phyloP scores from a whole-genome alignment of 2,888 invertebrate genomes.

The Pyrgus malvae region DNA sequence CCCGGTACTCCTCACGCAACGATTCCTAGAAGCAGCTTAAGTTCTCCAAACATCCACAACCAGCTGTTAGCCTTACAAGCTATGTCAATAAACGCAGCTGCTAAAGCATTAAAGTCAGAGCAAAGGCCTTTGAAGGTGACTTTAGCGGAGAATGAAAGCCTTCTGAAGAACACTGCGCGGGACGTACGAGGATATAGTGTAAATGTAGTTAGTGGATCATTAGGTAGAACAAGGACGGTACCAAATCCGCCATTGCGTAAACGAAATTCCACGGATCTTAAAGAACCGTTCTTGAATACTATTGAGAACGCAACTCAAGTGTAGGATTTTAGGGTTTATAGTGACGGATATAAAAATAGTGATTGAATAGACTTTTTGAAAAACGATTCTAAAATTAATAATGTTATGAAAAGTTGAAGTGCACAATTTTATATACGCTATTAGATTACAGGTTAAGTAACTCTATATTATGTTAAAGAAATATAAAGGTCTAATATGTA shows the following conservation, averaged over 20 bases:
- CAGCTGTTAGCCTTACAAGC: conserved; percentile 70
- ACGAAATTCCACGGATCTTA: conserved; percentile 82
- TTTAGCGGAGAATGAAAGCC: conserved; percentile 60
- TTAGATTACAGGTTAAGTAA: neutral
- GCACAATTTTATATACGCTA: conserved; percentile 6
- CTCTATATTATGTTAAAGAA: too few species aligned
- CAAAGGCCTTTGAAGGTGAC: conserved; percentile 62
- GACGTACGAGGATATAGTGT: conserved; percentile 63
- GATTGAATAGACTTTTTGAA: neutral
- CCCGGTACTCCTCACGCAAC: conserved; percentile 76
- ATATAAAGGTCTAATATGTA: too few species aligned
- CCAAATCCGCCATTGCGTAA: conserved; percentile 90
- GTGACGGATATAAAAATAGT: neutral
- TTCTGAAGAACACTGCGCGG: conserved; percentile 49
- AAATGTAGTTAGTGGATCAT: conserved; percentile 58
- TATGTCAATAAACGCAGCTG: conserved; percentile 51
- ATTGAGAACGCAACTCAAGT: conserved; percentile 94
- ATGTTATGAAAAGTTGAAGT: neutral
- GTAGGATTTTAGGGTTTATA: conserved; percentile 58
- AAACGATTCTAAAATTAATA: conserved; percentile 1
- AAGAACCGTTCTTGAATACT: conserved; percentile 90
- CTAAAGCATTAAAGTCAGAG: conserved; percentile 43
- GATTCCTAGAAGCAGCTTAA: conserved; percentile 71
- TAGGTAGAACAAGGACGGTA: conserved; percentile 79
- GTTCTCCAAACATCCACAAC: conserved; percentile 79